Percentiles rank a stretch among this genome's conserved stretches.
phyloP scores from a whole-genome alignment of 2,797 vertebrate species.

The Xenops minutus region DNA sequence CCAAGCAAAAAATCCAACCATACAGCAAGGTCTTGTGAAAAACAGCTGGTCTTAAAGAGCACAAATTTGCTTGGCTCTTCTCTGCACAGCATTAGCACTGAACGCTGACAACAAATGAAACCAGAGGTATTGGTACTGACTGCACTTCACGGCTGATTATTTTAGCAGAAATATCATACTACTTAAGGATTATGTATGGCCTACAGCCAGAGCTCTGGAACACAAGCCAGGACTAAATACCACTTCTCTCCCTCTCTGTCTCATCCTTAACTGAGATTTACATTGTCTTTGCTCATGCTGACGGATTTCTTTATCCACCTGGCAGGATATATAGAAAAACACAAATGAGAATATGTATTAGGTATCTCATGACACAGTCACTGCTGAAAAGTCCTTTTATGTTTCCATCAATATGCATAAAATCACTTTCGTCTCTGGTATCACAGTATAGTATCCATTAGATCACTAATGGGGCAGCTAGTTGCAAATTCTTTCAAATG shows the following conservation, averaged over 20 bases:
- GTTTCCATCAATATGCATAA: not conserved
- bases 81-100: not conserved
- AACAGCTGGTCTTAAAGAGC: not conserved
- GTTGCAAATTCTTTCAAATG: not conserved
- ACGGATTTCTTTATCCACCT: not conserved
- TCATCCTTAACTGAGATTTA: slow-evolving; percentile 1
- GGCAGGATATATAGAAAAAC: not conserved
- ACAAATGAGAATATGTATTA: not conserved
- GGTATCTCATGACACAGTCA: not conserved
- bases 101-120: not conserved
- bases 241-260: not conserved
- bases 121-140: not conserved
- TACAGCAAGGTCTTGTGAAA: not conserved
- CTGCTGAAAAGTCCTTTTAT: not conserved
- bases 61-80: not conserved
- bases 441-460: not conserved
- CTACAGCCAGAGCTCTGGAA: not conserved
- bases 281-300: not conserved
- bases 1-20: not conserved
- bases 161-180: slow-evolving; percentile 45
- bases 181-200: slow-evolving; percentile 32
- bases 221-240: not conserved
- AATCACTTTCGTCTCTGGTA: not conserved
- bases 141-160: not conserved
- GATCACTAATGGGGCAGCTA: rapidly evolving